Conservation (phyloP, 1,140 invertebrate genomes). For the Bombus vancouverensis region DNA sequence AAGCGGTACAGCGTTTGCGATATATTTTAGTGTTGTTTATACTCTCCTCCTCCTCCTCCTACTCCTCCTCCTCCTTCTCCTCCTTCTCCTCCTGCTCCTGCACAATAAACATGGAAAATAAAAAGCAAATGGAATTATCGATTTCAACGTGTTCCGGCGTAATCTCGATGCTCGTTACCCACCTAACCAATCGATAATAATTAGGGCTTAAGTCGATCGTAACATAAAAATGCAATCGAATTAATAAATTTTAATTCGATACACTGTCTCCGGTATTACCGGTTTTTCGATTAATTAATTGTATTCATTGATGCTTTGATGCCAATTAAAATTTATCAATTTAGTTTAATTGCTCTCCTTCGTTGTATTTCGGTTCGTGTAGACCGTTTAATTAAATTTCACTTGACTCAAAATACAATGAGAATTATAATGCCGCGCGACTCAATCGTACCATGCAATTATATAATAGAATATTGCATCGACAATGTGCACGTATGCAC, state of each 20-base stretch:
- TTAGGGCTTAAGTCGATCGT: not conserved
- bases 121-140: not conserved
- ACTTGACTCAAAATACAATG: not conserved
- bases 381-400: constrained; percentile 25
- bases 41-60: not conserved
- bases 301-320: not conserved
- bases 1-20: not conserved
- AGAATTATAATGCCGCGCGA: not conserved
- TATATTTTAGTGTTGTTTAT: not conserved
- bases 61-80: not conserved
- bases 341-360: not conserved
- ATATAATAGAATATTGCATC: not conserved
- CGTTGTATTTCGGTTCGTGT: not conserved
- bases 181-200: not conserved
- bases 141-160: not conserved
- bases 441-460: not conserved
- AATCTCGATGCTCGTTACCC: not conserved
- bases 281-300: constrained; percentile 18
- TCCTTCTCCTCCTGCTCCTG: not conserved
- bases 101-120: not conserved
- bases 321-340: constrained; percentile 29
- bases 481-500: not conserved
- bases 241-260: not conserved
- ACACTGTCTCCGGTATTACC: too few relatives aligned
- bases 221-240: not conserved